Evolutionary conservation across 64 coral and sea anemone genomes (phyloP).

Genomic region (Cladopsammia gracilis): DNA sequence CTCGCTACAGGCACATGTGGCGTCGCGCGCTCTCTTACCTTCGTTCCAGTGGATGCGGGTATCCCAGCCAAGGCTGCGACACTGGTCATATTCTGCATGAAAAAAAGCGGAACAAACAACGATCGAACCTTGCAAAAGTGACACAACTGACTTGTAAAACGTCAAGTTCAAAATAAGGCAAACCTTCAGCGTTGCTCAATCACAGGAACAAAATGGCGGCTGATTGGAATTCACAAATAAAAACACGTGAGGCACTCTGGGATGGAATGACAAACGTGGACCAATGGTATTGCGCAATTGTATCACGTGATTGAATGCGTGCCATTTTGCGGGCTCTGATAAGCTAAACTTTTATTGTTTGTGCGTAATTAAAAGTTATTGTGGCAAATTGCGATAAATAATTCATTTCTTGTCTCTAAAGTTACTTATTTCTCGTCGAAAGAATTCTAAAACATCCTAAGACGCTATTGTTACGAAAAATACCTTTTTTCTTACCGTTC

Average conservation of each 20-base stretch:
- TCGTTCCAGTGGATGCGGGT: constrained; percentile 51
- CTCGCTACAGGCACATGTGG: constrained; percentile 6
- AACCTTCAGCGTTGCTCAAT: constrained; percentile 53
- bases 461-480: no score
- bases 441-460: no score
- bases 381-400: no score
- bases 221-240: constrained; percentile 55
- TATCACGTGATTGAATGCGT: background rate
- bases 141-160: constrained; percentile 31
- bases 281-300: constrained; percentile 34
- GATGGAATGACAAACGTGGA: constrained; percentile 26
- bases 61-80: constrained; percentile 81
- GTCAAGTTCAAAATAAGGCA: constrained; percentile 32
- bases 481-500: no score
- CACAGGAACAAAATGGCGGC: constrained; percentile 80
- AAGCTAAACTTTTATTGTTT: no score
- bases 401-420: no score
- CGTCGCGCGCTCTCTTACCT: constrained; percentile 6
- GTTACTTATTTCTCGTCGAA: no score
- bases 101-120: constrained; percentile 32
- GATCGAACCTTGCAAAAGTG: constrained; percentile 24
- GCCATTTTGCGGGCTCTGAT: no score
- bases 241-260: constrained; percentile 57
- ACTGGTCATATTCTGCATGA: constrained; percentile 75
- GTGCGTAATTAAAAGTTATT: no score